Base-by-base conservation (phyloP, 2,888 invertebrate species). In the Zelleria hepariella region DNA sequence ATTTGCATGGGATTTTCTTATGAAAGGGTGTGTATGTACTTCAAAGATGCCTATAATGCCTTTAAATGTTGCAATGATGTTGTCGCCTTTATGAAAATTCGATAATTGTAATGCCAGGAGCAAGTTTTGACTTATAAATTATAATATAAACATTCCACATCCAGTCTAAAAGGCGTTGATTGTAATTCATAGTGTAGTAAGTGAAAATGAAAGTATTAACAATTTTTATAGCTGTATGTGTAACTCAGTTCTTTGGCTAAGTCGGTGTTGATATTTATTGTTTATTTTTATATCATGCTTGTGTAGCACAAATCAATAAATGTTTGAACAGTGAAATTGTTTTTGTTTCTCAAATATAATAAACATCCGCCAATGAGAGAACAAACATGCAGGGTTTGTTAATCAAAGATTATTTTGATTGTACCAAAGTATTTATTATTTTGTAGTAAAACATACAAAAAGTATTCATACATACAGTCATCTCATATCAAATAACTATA, bases 261-360 rank as follows among this genome's bases (percentile, higher is more conserved):
- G 83, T 84, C 76, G 71, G 78, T 78, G 82, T 86, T 86, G 79
- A 86, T 87, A 87, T 86, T 87, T 86, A 87, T 86, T 85, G 79
- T 82, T 85, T 87, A 86, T 88, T 88, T 87, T 88, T 88, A 83
- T 86, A 88, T 83, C 77, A 86, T 78, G 87, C 87, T 87, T 87
- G 74, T 86, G 86, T 87, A 86, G 87, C 87, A 88, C 87, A 88
- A 87, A 88, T 83, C 84, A 88, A 83, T 87, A 87, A 86, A 88
- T 86, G 84, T 86, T 86, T 86, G 82, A 80, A 79, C 76, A 69
- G 66, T 42, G 32, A 42, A 42, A 42, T 42, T 42, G 32, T 42
- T 42, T 42, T 42, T 6, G 10, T 15, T 42, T 42, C 15, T 2
- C 10, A 42, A 42, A 42, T 10, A 42, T 15, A 42, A 42, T 15